Percentiles rank a stretch among this genome's conserved stretches.
These are phyloP conservation scores for Axinella damicornis DNA, from an alignment of 37 sponge, comb jelly and placozoan species.

Conservation along the genomic window DNA sequence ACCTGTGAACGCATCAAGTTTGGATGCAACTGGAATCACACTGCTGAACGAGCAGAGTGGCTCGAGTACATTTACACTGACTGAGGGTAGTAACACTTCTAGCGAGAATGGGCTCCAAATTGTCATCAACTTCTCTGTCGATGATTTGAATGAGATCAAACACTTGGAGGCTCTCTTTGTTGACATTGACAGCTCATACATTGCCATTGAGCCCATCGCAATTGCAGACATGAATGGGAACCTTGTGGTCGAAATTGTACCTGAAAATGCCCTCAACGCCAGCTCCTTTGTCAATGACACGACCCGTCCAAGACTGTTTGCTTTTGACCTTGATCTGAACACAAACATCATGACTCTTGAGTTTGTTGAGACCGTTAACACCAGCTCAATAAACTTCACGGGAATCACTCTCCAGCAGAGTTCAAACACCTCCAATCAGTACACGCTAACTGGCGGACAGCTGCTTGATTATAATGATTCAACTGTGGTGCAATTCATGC, in stretches of 20 bases:
- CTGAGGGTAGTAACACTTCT: slow-evolving; percentile 78
- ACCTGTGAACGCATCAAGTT: slow-evolving; percentile 72
- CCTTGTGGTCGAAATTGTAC: slow-evolving; percentile 48
- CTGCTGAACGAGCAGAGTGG: slow-evolving; percentile 36
- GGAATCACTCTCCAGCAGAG: slow-evolving; percentile 80
- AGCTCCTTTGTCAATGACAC: slow-evolving; percentile 73
- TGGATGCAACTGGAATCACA: slow-evolving; percentile 68
- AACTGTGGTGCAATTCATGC: slow-evolving; percentile 50
- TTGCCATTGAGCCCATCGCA: slow-evolving; percentile 40
- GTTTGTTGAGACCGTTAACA: slow-evolving; percentile 89
- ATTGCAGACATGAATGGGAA: slow-evolving; percentile 85
- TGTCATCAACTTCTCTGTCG: slow-evolving; percentile 39
- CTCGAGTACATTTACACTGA: slow-evolving; percentile 31
- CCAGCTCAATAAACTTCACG: slow-evolving; percentile 64
- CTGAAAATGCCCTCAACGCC: slow-evolving; percentile 39
- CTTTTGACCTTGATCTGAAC: slow-evolving; percentile 76
- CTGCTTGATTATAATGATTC: slow-evolving; percentile 61
- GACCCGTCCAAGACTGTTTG: slow-evolving; percentile 66
- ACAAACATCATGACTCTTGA: slow-evolving; percentile 74
- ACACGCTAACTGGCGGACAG: slow-evolving; percentile 73
- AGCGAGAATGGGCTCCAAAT: slow-evolving; percentile 75
- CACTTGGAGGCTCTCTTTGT: slow-evolving; percentile 65
- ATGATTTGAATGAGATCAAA: slow-evolving; percentile 80
- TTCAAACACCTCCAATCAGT: slow-evolving; percentile 70
- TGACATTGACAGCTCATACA: slow-evolving; percentile 30